Conservation (phyloP, 2,888 invertebrate species). For the Tetrapedia diversipes region DNA sequence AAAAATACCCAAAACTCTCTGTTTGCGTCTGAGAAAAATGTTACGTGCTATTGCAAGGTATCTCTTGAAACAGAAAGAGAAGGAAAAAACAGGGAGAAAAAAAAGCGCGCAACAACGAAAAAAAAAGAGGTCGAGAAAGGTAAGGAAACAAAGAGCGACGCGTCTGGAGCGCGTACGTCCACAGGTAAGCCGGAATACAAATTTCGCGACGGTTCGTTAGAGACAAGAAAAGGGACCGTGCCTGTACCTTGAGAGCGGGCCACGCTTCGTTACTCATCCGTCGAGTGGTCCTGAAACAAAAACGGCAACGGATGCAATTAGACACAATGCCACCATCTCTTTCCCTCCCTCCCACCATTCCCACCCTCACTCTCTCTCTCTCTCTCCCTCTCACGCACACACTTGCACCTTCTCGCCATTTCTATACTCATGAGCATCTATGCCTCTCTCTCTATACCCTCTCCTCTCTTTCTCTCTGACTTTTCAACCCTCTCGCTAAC, state of each 20-base stretch:
- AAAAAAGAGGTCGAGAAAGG: constrained; percentile 1
- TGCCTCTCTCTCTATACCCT: too few species aligned
- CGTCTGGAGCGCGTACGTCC: constrained; percentile 1
- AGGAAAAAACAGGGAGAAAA: background rate
- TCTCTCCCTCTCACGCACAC: background rate
- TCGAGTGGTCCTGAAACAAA: constrained; percentile 58
- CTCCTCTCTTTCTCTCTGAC: too few species aligned
- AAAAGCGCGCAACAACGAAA: background rate
- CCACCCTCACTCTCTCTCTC: background rate
- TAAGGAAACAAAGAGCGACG: background rate
- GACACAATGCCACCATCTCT: constrained; percentile 41
- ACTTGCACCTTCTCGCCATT: background rate
- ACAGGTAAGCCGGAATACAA: constrained; percentile 41
- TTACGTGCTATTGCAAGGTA: too few species aligned
- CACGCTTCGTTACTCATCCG: constrained; percentile 58
- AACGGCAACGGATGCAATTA: constrained; percentile 61
- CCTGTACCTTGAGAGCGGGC: constrained; percentile 52
- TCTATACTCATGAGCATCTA: too few species aligned
- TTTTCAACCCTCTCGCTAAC: too few species aligned
- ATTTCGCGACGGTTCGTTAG: constrained; percentile 57
- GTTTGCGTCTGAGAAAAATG: too few species aligned
- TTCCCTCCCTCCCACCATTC: too few species aligned
- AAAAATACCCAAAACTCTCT: too few species aligned
- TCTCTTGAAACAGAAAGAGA: background rate
- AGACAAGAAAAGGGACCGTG: constrained; percentile 37